Evolutionary conservation across 2,797 vertebrate species (phyloP).

Genomic region (Karalla daura): DNA sequence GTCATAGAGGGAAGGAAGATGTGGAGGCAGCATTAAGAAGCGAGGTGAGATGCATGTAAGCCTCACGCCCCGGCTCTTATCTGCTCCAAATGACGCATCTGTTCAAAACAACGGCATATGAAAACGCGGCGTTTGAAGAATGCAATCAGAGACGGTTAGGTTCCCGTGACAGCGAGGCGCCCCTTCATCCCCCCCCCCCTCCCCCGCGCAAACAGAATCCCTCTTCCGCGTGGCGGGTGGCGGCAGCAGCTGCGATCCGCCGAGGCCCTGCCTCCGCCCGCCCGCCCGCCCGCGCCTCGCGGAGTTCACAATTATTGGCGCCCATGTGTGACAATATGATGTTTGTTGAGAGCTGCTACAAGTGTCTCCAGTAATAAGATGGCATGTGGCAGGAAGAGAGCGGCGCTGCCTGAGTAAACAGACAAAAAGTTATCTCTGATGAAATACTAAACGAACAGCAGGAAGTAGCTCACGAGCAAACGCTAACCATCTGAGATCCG

Average conservation of each 20-base stretch:
- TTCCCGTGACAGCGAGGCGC: slow-evolving; percentile 77
- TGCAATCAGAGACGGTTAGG: slow-evolving; percentile 84
- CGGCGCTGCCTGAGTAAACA: slow-evolving; percentile 68
- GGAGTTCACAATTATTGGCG: slow-evolving; percentile 82
- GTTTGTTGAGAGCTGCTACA: slow-evolving; percentile 81
- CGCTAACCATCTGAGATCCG: slow-evolving; percentile 51
- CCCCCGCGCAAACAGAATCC: slow-evolving; percentile 74
- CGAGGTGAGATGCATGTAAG: slow-evolving; percentile 67
- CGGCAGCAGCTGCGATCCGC: slow-evolving; percentile 65
- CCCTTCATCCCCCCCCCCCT: slow-evolving; percentile 76
- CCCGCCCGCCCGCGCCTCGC: slow-evolving; percentile 73
- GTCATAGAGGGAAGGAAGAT: slow-evolving; percentile 22
- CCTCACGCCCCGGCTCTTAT: slow-evolving; percentile 76
- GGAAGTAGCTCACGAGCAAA: slow-evolving; percentile 58
- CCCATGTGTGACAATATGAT: slow-evolving; percentile 83
- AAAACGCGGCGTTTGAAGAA: slow-evolving; percentile 78
- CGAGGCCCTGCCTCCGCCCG: slow-evolving; percentile 63
- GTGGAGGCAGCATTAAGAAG: slow-evolving; percentile 63
- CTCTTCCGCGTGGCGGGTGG: slow-evolving; percentile 77
- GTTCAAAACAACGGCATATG: slow-evolving; percentile 78
- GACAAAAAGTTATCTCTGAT: slow-evolving; percentile 75
- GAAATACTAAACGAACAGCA: slow-evolving; percentile 68
- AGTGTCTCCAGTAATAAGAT: slow-evolving; percentile 81
- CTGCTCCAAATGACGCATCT: slow-evolving; percentile 79
- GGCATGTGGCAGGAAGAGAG: slow-evolving; percentile 65